Conservation (phyloP, 2,113 vertebrate genomes). For the Onychostoma macrolepis region DNA sequence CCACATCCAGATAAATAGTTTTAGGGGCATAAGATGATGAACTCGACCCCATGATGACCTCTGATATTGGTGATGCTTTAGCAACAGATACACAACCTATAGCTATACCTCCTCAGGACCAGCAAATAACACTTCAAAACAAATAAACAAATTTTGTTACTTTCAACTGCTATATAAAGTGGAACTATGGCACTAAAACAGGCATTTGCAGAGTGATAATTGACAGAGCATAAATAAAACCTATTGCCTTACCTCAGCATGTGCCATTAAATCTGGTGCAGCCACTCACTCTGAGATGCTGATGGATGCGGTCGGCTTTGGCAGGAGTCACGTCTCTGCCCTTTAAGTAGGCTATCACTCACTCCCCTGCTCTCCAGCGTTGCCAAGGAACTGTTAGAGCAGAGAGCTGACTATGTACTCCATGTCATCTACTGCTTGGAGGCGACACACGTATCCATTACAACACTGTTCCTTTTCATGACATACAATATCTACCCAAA, state of each 20-base stretch:
- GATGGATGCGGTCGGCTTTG: constrained; percentile 1
- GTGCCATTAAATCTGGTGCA: constrained; percentile 22
- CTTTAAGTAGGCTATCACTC: constrained; percentile 44
- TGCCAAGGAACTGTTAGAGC: constrained; percentile 41
- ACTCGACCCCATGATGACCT: constrained; percentile 61
- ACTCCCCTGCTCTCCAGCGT: background rate
- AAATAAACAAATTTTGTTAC: background rate
- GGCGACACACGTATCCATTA: background rate
- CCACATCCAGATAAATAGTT: constrained; percentile 63
- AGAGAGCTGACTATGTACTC: background rate
- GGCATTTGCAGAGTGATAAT: background rate
- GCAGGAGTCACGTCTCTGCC: background rate
- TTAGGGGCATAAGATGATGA: constrained; percentile 63
- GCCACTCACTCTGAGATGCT: background rate
- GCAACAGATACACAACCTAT: constrained; percentile 4
- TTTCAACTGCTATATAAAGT: background rate
- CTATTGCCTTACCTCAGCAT: constrained; percentile 15
- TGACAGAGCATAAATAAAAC: background rate
- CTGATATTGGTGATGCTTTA: background rate
- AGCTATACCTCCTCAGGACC: background rate
- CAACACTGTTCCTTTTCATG: background rate
- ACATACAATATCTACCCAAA: background rate
- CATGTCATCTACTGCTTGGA: background rate
- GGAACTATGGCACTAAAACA: background rate
- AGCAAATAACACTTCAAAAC: background rate